Percentiles rank a stretch among this genome's conserved stretches.
Evolutionary conservation across 2,888 invertebrate genomes (phyloP).

Genomic region (Oscheius sp.): DNA sequence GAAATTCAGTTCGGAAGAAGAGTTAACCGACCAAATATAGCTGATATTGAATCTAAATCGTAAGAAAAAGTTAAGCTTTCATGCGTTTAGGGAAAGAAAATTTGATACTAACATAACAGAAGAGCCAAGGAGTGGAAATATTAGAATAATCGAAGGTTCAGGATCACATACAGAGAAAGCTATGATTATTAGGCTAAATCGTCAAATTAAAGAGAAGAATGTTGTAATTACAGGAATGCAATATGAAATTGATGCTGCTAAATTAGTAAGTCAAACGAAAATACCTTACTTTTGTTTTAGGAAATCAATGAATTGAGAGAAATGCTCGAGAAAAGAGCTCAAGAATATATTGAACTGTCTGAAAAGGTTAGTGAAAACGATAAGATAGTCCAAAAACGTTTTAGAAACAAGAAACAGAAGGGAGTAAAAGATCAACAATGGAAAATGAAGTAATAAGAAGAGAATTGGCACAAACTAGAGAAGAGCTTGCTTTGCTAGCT

Average conservation of each 20-base stretch:
- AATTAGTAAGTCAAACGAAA: slow-evolving; percentile 29
- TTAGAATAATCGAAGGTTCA: slow-evolving; percentile 6
- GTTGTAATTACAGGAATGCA: slow-evolving; percentile 46
- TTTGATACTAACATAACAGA: no score
- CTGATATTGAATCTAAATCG: neutral
- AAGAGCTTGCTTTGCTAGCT: slow-evolving; percentile 57
- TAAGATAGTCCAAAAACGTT: neutral
- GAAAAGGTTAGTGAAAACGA: neutral
- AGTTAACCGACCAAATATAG: neutral
- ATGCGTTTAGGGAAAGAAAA: neutral
- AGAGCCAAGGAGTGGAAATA: neutral
- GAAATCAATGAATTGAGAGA: neutral
- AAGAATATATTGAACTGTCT: neutral
- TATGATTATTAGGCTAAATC: slow-evolving; percentile 53
- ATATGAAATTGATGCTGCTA: slow-evolving; percentile 45
- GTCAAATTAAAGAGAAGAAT: slow-evolving; percentile 47
- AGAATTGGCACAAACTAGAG: slow-evolving; percentile 41
- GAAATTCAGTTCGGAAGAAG: slow-evolving; percentile 2
- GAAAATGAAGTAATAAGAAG: slow-evolving; percentile 36
- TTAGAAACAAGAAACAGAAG: neutral
- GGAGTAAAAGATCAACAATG: neutral
- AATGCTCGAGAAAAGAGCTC: neutral
- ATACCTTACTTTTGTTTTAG: neutral
- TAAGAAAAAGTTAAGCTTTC: neutral
- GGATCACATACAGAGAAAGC: slow-evolving; percentile 49